phyloP scores from a whole-genome alignment of 2,113 vertebrate species.

The Petromus typicus region DNA sequence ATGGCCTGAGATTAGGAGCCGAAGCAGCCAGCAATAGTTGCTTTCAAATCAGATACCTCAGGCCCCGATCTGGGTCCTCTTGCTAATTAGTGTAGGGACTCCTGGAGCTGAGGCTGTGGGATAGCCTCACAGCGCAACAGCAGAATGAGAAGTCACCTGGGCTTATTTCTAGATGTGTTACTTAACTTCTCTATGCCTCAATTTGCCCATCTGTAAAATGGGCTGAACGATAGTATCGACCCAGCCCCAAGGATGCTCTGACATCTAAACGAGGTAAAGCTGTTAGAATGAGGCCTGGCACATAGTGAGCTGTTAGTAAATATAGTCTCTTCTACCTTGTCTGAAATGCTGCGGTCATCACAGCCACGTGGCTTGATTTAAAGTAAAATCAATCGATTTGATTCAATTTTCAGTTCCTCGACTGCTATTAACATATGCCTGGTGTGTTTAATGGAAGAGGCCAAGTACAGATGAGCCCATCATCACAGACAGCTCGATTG shows the following conservation, averaged over 20 bases:
- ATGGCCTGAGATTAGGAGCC: too few species aligned
- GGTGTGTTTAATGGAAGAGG: background rate
- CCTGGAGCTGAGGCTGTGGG: background rate
- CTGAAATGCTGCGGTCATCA: background rate
- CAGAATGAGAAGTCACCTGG: background rate
- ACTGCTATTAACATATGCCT: background rate
- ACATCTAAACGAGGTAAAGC: background rate
- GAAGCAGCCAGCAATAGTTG: too few species aligned
- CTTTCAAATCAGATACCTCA: background rate
- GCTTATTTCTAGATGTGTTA: background rate
- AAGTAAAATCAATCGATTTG: background rate
- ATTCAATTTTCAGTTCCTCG: background rate
- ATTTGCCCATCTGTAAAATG: slow-evolving; percentile 34
- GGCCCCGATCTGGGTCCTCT: background rate
- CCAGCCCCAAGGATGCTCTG: background rate
- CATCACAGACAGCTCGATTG: background rate
- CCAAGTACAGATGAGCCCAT: background rate
- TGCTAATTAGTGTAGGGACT: background rate
- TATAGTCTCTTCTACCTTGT: background rate
- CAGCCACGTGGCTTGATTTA: background rate
- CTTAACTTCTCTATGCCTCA: background rate
- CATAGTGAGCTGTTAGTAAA: background rate
- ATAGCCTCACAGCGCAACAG: accelerated
- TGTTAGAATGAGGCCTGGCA: background rate
- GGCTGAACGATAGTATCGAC: background rate